phyloP scores from a whole-genome alignment of 37 sponge, comb jelly and placozoan genomes.

The Aphrocallistes beatrix region DNA sequence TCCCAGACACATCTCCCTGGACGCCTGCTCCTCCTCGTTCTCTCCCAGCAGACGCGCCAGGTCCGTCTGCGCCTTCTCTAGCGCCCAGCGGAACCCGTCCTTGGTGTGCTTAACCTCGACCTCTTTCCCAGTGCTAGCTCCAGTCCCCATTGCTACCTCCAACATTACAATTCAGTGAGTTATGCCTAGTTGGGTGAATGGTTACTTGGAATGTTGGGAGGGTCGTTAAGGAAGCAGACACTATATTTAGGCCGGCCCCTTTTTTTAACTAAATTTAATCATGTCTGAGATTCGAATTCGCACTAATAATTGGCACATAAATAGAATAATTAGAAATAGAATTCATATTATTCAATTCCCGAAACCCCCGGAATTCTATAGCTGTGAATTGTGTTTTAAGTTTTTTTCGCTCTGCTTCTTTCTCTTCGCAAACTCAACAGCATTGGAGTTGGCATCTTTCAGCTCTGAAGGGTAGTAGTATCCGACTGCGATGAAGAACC shows the following conservation, averaged over 20 bases:
- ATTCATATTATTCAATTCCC: not conserved
- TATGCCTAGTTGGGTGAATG: no score
- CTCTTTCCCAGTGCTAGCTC: not conserved
- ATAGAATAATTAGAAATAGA: not conserved
- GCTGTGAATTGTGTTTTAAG: not conserved
- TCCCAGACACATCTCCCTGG: not conserved
- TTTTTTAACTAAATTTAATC: not conserved
- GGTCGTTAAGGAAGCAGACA: no score
- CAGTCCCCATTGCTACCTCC: not conserved
- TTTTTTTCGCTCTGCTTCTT: not conserved
- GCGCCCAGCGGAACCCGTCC: constrained; percentile 15
- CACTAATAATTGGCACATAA: not conserved
- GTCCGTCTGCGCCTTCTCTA: not conserved
- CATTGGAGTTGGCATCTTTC: not conserved
- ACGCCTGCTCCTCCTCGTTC: not conserved
- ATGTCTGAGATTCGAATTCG: not conserved
- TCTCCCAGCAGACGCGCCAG: not conserved
- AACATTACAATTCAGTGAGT: no score
- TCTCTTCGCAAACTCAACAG: not conserved
- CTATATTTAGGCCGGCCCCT: no score
- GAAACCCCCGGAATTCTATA: not conserved
- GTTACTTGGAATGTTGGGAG: no score
- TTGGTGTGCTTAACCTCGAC: not conserved
- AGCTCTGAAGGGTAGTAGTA: not conserved
- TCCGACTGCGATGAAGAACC: not conserved